These are phyloP conservation scores for Atrichornis clamosus DNA, from an alignment of 2,113 vertebrate genomes.

Conservation along the genomic window DNA sequence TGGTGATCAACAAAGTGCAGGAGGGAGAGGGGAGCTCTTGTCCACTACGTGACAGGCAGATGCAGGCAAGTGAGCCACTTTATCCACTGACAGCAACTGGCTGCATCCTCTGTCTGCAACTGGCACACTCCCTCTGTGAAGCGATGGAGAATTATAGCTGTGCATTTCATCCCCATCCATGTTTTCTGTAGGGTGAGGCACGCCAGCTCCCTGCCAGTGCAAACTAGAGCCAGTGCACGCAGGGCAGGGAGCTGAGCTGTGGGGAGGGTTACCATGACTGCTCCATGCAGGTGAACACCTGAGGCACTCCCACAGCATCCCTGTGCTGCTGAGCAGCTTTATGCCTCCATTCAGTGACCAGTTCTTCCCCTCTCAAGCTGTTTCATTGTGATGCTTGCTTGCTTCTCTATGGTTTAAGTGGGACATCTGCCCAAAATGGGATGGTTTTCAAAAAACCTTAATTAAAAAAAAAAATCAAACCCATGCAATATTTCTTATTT, in stretches of 20 bases:
- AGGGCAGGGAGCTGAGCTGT: background rate
- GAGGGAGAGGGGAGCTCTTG: background rate
- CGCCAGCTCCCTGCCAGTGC: background rate
- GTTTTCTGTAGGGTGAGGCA: background rate
- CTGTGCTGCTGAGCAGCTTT: background rate
- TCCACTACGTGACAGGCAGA: background rate
- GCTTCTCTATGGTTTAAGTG: background rate
- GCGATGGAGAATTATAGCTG: accelerated
- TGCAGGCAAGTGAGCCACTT: background rate
- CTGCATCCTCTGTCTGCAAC: background rate
- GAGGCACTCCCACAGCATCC: background rate
- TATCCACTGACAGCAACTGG: slow-evolving; percentile 7
- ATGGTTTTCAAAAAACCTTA: background rate
- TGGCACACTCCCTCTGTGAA: accelerated
- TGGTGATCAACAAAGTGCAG: background rate
- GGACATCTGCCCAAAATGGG: background rate
- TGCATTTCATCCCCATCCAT: background rate
- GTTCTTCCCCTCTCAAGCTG: accelerated
- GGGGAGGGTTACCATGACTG: background rate
- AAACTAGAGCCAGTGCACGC: accelerated
- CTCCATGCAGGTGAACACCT: background rate
- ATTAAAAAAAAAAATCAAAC: background rate
- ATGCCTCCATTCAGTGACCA: background rate
- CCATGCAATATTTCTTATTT: background rate
- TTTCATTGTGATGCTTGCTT: background rate